Conservation (phyloP, 1,140 invertebrate species). For the Lucilia cuprina region DNA sequence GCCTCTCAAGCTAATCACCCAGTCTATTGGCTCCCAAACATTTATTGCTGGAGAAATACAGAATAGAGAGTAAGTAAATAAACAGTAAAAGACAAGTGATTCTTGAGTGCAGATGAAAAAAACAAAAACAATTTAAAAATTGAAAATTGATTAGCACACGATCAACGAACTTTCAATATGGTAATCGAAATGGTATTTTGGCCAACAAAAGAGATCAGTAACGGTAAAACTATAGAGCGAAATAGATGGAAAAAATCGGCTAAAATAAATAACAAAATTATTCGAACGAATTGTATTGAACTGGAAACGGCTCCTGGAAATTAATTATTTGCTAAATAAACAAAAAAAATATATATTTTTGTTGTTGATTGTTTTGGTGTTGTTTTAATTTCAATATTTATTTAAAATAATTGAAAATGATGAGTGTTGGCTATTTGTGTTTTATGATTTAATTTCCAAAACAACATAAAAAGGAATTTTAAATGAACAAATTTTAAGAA, state of each 20-base stretch:
- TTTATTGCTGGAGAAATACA: not conserved
- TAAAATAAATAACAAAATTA: not conserved
- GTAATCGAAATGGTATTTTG: not conserved
- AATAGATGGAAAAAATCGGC: not conserved
- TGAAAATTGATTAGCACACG: not conserved
- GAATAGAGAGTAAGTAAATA: not conserved
- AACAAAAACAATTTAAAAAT: not conserved
- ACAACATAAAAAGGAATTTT: not conserved
- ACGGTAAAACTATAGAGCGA: slow-evolving; percentile 21
- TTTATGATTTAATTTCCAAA: slow-evolving; percentile 29
- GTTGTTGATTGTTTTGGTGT: not conserved
- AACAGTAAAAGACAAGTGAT: not conserved
- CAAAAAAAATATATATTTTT: not conserved
- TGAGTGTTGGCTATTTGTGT: slow-evolving; percentile 29
- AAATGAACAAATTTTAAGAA: not conserved
- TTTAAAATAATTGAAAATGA: slow-evolving; percentile 27
- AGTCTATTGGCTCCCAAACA: not conserved
- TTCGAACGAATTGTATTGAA: not conserved
- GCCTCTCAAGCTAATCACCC: not conserved
- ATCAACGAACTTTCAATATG: not conserved
- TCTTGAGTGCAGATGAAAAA: not conserved
- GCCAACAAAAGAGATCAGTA: slow-evolving; percentile 19
- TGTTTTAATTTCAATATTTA: slow-evolving; percentile 8
- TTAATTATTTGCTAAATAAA: slow-evolving; percentile 30
- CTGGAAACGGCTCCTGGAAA: not conserved